Evolutionary conservation across 2,888 invertebrate genomes (phyloP).

Genomic region (Stomorhina lunata): DNA sequence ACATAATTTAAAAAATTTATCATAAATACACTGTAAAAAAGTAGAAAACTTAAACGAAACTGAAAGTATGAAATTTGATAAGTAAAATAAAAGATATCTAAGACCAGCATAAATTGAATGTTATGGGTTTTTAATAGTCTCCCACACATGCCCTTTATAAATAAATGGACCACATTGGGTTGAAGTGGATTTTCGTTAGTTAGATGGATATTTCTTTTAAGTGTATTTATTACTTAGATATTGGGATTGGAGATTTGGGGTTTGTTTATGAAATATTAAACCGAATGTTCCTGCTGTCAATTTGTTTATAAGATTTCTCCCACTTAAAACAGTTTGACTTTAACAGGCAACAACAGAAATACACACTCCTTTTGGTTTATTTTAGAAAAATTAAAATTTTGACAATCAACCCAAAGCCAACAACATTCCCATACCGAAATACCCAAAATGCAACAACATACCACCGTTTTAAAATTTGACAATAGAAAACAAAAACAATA

Average conservation of each 20-base stretch:
- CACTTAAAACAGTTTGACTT: conserved; percentile 47
- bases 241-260: neutral
- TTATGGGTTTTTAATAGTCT: neutral
- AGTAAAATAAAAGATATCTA: neutral
- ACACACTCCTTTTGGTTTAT: conserved; percentile 34
- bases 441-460: neutral
- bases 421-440: neutral
- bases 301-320: conserved; percentile 31
- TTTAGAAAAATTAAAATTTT: neutral
- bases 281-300: conserved; percentile 27
- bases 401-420: neutral
- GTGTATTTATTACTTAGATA: conserved; percentile 30
- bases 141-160: neutral
- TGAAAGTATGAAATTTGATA: neutral
- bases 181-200: neutral
- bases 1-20: neutral
- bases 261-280: conserved; percentile 58
- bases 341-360: conserved; percentile 31
- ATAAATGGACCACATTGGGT: neutral
- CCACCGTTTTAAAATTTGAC: conserved; percentile 12
- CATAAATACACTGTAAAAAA: neutral
- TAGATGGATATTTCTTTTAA: neutral
- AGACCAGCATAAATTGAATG: neutral
- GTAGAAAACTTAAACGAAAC: neutral
- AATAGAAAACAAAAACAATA: conserved; percentile 25